Conservation (phyloP, 1,140 invertebrate species). For the Lepidurus apus region DNA sequence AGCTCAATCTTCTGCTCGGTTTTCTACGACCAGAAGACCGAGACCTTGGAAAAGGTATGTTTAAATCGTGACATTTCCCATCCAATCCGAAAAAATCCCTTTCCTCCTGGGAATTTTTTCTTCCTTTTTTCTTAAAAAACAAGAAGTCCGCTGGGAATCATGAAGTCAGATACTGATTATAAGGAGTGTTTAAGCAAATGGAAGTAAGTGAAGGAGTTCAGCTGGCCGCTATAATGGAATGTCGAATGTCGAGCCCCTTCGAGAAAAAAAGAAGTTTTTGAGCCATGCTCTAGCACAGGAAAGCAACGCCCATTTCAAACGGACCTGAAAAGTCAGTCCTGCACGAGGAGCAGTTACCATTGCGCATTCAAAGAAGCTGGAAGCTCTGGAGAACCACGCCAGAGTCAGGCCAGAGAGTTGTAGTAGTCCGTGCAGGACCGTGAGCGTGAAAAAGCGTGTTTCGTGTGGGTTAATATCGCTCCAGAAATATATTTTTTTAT, state of each 20-base stretch:
- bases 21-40: background rate
- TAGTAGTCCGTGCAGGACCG: background rate
- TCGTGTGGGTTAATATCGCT: no score
- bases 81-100: background rate
- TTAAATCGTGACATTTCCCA: slow-evolving; percentile 2
- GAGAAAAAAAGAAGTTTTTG: background rate
- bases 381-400: background rate
- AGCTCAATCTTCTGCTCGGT: background rate
- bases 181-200: no score
- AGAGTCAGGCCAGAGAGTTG: background rate
- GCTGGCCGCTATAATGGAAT: no score
- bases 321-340: background rate
- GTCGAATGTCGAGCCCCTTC: background rate
- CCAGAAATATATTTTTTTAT: background rate
- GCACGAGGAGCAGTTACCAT: background rate
- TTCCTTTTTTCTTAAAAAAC: background rate
- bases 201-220: no score
- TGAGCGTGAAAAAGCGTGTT: background rate
- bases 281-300: background rate
- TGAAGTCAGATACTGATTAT: no score
- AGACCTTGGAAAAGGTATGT: background rate
- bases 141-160: no score
- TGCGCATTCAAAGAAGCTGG: slow-evolving; percentile 16
- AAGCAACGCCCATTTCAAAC: background rate
- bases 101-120: background rate